phyloP scores from a whole-genome alignment of 2,113 vertebrate genomes.

The Channa maculata region DNA sequence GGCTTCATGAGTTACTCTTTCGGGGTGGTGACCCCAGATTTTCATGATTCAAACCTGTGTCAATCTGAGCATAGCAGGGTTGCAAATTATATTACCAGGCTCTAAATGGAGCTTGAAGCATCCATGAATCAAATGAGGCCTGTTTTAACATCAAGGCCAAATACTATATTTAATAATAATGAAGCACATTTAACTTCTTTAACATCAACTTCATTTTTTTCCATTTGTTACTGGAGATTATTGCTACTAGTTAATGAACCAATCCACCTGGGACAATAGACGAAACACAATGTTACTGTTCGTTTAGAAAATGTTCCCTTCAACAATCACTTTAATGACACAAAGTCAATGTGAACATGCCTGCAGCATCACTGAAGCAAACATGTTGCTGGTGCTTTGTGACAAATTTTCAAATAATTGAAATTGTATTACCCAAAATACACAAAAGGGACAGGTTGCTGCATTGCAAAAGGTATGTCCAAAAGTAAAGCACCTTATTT shows the following conservation, averaged over 20 bases:
- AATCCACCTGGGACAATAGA: not conserved
- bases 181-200: constrained; percentile 1
- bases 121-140: too few relatives aligned
- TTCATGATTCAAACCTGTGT: not conserved
- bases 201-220: constrained; percentile 4
- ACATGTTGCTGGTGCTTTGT: not conserved
- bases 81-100: not conserved
- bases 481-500: not conserved
- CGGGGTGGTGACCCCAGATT: not conserved
- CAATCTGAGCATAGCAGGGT: not conserved
- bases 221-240: not conserved
- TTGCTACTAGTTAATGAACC: constrained; percentile 4
- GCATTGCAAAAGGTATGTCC: too few relatives aligned
- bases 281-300: constrained; percentile 9
- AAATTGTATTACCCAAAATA: not conserved
- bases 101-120: not conserved
- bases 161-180: not conserved
- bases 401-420: not conserved
- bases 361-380: not conserved
- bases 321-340: not conserved
- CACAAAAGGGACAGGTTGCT: not conserved
- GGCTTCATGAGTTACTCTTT: not conserved
- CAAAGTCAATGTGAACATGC: too few relatives aligned
- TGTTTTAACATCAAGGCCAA: too few relatives aligned
- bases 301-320: not conserved